These are phyloP conservation scores for Papilio glaucus DNA, from an alignment of 1,140 invertebrate species.

Conservation along the genomic window DNA sequence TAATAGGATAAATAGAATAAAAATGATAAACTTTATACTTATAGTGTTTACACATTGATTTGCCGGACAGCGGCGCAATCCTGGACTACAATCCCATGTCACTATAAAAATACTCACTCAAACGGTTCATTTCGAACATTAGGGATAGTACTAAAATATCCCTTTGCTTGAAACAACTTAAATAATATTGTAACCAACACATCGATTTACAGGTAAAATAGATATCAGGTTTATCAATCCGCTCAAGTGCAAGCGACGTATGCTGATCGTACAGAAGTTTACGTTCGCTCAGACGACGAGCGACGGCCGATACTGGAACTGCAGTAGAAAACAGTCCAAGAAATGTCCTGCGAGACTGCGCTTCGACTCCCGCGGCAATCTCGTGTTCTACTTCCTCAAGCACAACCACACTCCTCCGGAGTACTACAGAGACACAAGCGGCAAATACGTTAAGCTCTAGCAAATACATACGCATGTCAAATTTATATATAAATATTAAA, in stretches of 20 bases:
- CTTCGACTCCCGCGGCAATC: constrained; percentile 50
- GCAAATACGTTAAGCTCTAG: constrained; percentile 50
- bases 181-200: constrained; percentile 12
- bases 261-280: constrained; percentile 52
- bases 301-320: constrained; percentile 64
- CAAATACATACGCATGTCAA: neutral
- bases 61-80: too few species aligned
- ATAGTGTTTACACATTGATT: too few species aligned
- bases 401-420: constrained; percentile 57
- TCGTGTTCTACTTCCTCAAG: constrained; percentile 48
- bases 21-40: too few species aligned
- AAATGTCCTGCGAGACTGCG: constrained; percentile 57
- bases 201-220: constrained; percentile 3
- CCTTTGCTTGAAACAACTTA: too few species aligned
- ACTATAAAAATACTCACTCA: too few species aligned
- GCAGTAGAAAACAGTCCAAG: constrained; percentile 52
- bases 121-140: too few species aligned
- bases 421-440: constrained; percentile 45
- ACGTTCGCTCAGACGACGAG: constrained; percentile 63
- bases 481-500: too few species aligned
- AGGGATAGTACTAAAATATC: too few species aligned
- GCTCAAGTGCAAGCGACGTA: constrained; percentile 49
- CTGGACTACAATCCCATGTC: too few species aligned
- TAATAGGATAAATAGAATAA: too few species aligned
- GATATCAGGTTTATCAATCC: constrained; percentile 47